Conservation (phyloP, 2,113 vertebrate genomes). For the Morone saxatilis region DNA sequence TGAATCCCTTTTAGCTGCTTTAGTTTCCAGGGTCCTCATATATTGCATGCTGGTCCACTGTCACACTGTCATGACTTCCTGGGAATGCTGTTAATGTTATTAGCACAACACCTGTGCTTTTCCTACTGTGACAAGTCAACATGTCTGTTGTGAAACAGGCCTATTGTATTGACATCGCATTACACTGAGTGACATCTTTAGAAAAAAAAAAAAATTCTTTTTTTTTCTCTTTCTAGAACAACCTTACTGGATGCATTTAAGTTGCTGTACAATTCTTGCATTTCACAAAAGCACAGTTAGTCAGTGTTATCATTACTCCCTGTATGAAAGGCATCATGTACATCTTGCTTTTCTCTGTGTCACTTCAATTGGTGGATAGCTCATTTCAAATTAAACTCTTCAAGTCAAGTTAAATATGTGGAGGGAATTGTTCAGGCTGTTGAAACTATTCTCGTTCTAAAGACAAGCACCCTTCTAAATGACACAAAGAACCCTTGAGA, state of each 20-base stretch:
- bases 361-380: constrained; percentile 9
- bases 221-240: neutral
- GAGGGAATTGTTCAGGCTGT: constrained; percentile 22
- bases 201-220: neutral
- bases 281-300: neutral
- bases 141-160: constrained; percentile 1
- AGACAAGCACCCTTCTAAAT: constrained; percentile 21
- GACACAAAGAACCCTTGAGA: constrained; percentile 18
- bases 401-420: constrained; percentile 36
- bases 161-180: constrained; percentile 10
- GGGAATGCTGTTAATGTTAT: neutral
- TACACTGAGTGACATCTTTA: neutral
- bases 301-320: neutral
- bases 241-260: neutral
- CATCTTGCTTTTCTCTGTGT: neutral
- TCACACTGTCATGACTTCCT: neutral
- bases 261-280: neutral
- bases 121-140: neutral
- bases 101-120: neutral
- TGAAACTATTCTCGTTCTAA: neutral
- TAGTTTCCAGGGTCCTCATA: neutral
- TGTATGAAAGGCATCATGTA: neutral
- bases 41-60: neutral
- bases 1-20: neutral
- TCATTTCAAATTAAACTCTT: constrained; percentile 36